Evolutionary conservation across 2,113 vertebrate species (phyloP).

Genomic region (Sinocyclocheilus maitianheensis): DNA sequence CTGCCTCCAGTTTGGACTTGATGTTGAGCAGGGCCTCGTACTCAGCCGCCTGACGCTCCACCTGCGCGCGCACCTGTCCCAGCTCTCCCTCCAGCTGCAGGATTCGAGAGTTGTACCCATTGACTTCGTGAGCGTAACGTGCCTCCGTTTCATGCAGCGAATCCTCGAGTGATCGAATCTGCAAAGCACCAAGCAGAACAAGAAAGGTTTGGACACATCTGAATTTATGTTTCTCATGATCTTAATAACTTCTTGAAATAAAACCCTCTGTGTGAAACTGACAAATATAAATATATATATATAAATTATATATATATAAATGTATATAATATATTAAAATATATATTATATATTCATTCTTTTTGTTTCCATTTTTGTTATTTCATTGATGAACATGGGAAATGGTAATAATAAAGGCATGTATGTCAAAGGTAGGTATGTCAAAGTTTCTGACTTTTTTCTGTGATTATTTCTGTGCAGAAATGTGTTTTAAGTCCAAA

Average conservation of each 20-base stretch:
- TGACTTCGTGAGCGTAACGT: slow-evolving; percentile 73
- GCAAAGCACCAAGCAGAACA: slow-evolving; percentile 34
- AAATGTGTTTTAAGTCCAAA: background rate
- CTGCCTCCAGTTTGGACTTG: slow-evolving; percentile 90
- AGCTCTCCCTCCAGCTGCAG: slow-evolving; percentile 80
- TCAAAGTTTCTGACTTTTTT: background rate
- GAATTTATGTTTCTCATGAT: background rate
- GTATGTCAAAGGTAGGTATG: background rate
- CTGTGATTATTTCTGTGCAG: background rate
- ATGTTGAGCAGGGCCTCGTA: slow-evolving; percentile 86
- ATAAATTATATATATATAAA: too few relatives aligned
- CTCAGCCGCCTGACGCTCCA: slow-evolving; percentile 75
- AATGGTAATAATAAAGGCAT: background rate
- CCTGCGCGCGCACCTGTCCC: slow-evolving; percentile 70
- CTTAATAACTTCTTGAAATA: background rate
- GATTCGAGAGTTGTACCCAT: slow-evolving; percentile 79
- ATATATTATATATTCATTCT: too few relatives aligned
- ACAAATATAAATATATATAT: background rate
- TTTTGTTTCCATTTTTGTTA: too few relatives aligned
- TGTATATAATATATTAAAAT: too few relatives aligned
- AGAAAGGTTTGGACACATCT: background rate
- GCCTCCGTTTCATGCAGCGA: slow-evolving; percentile 75
- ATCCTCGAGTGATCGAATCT: slow-evolving; percentile 83
- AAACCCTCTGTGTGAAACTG: background rate
- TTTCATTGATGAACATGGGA: background rate